Conservation (phyloP, 2,797 vertebrate species). For the Cottoperca gobio region DNA sequence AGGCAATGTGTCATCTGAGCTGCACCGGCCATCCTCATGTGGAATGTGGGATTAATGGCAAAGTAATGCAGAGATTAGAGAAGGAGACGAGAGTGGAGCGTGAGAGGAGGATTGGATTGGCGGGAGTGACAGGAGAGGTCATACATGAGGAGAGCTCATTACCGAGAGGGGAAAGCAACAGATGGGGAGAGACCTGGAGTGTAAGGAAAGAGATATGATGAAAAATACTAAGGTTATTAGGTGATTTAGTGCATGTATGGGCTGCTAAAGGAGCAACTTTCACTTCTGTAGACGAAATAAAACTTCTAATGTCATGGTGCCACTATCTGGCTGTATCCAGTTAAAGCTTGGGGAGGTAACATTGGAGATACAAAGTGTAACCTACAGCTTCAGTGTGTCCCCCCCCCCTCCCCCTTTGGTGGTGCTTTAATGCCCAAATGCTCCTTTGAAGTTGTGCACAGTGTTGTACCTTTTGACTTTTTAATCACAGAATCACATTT, state of each 20-base stretch:
- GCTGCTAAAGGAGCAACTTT: background rate
- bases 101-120: conserved; percentile 62
- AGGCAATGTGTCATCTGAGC: conserved; percentile 55
- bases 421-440: background rate
- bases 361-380: background rate
- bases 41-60: conserved; percentile 76
- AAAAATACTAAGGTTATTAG: conserved; percentile 16
- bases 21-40: conserved; percentile 27
- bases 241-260: background rate
- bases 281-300: background rate
- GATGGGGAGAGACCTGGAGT: conserved; percentile 4
- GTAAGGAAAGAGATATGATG: conserved; percentile 6
- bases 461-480: background rate
- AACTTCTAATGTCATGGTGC: background rate
- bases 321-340: background rate
- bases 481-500: background rate
- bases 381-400: background rate
- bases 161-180: conserved; percentile 53
- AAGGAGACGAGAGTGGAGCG: conserved; percentile 49
- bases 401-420: background rate
- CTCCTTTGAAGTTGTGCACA: no score
- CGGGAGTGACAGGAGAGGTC: conserved; percentile 80
- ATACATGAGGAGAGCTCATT: conserved; percentile 78
- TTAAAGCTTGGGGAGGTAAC: no score
- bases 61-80: conserved; percentile 77